Evolutionary conservation across 2,888 invertebrate genomes (phyloP), one percentile per base, ranked within the genome.

Genomic region (Pollenia angustigena): DNA sequence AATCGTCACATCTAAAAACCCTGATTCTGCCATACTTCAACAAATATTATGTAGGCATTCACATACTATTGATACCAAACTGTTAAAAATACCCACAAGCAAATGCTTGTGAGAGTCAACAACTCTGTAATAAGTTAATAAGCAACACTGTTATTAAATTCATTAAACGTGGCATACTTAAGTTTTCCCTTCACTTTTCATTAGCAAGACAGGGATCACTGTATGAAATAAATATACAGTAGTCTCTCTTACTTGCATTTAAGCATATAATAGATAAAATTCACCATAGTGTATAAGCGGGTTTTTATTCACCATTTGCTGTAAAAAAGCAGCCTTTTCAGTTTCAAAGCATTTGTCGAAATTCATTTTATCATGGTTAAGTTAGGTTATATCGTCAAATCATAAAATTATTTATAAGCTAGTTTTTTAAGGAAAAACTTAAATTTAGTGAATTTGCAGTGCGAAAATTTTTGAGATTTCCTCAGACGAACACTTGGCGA

Each of bases 381-480:
- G 93, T 93, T 93, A 93, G 93, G 93, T 93, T 93, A 93, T 93
- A 92, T 85, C 92, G 93, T 93, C 92, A 92, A 93, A 91, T 93
- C 93, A 93, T 93, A 93, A 92, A 93, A 92, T 92, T 92, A 93
- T 92, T 93, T 93, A 92, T 93, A 93, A 93, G 93, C 92, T 93
- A 93, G 93, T 93, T 93, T 92, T 92, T 92, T 93, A 93, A 93
- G 93, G 92, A 91, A 92, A 93, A 92, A 92, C 92, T 91, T 93
- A 91, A 92, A 92, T 92, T 92, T 92, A 92, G 92, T 92, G 92
- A 92, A 91, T 91, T 93, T 92, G 92, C 92, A 92, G 92, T 93
- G 92, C 92, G 92, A 92, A 93, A 91, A 90, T 90, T 91, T 86
- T 92, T 91, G 90, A 89, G 91, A 92, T 90, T 91, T 91, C 90